Percentiles rank a stretch among this genome's conserved stretches.
These are phyloP conservation scores for Pseudococcus longispinus DNA, from an alignment of 2,888 invertebrate genomes.

Conservation along the genomic window DNA sequence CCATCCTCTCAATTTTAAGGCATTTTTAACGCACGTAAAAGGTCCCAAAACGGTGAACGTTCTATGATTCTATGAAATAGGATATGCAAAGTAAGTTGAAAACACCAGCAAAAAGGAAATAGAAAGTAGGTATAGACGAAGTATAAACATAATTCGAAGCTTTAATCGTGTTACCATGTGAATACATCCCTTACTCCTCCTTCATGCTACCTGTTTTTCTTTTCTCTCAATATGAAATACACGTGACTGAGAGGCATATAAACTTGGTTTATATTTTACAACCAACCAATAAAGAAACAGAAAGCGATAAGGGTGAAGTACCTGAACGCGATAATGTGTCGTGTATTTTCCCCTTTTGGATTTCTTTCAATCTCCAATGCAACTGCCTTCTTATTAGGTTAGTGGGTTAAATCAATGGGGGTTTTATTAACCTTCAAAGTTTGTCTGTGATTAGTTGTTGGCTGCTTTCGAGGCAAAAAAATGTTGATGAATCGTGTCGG, in stretches of 20 bases:
- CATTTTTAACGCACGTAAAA: slow-evolving; percentile 41
- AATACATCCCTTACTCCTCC: not conserved
- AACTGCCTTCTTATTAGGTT: slow-evolving; percentile 11
- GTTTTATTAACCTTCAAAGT: slow-evolving; percentile 44
- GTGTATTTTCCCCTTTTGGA: slow-evolving; percentile 9
- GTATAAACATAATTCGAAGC: slow-evolving; percentile 12
- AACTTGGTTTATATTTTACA: not conserved
- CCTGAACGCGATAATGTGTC: not conserved
- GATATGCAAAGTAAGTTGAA: not conserved
- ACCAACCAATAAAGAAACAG: not conserved
- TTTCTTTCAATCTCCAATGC: not conserved
- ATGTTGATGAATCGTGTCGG: not conserved
- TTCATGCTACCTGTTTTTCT: not conserved
- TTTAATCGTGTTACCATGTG: slow-evolving; percentile 3
- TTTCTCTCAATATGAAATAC: not conserved
- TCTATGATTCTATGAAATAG: slow-evolving; percentile 42
- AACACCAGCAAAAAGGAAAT: not conserved
- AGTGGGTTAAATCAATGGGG: slow-evolving; percentile 50
- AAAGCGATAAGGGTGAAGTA: not conserved
- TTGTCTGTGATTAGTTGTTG: slow-evolving; percentile 9
- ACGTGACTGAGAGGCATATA: slow-evolving; percentile 16
- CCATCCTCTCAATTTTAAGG: slow-evolving; percentile 56
- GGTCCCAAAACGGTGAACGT: slow-evolving; percentile 47
- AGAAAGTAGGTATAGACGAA: too few relatives aligned
- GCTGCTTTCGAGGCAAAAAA: not conserved